Evolutionary conservation across 2,113 vertebrate species (phyloP).

Genomic region (Hippolais icterina): DNA sequence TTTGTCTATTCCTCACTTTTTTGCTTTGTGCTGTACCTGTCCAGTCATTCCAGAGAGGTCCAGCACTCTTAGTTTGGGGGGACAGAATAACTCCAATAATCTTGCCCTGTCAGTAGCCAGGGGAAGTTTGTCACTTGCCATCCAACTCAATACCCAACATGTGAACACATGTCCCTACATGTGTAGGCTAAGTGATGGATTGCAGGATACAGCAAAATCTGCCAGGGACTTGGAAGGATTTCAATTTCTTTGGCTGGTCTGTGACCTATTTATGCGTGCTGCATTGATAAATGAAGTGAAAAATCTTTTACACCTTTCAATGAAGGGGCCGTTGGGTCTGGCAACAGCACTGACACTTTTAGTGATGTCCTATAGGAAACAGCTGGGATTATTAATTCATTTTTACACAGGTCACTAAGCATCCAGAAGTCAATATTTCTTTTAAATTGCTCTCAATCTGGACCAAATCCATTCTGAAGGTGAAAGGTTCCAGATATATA

Average conservation of each 20-base stretch:
- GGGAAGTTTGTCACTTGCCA: background rate
- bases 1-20: background rate
- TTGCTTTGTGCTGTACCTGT: background rate
- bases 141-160: background rate
- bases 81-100: background rate
- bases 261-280: conserved; percentile 11
- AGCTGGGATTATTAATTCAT: conserved; percentile 58
- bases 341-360: conserved; percentile 40
- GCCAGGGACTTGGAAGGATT: conserved; percentile 17
- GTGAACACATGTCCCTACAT: background rate
- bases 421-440: conserved; percentile 57
- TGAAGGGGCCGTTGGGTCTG: background rate
- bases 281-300: conserved; percentile 54
- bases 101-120: background rate
- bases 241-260: conserved; percentile 21
- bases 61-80: background rate
- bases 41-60: background rate
- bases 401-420: conserved; percentile 58
- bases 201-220: conserved; percentile 2
- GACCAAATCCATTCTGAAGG: conserved; percentile 46
- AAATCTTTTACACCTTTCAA: conserved; percentile 46
- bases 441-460: conserved; percentile 56
- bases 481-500: conserved; percentile 50
- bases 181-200: background rate
- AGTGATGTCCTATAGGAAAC: conserved; percentile 38